Base-by-base conservation (phyloP, 2,113 vertebrate species). In the Murina feae region DNA sequence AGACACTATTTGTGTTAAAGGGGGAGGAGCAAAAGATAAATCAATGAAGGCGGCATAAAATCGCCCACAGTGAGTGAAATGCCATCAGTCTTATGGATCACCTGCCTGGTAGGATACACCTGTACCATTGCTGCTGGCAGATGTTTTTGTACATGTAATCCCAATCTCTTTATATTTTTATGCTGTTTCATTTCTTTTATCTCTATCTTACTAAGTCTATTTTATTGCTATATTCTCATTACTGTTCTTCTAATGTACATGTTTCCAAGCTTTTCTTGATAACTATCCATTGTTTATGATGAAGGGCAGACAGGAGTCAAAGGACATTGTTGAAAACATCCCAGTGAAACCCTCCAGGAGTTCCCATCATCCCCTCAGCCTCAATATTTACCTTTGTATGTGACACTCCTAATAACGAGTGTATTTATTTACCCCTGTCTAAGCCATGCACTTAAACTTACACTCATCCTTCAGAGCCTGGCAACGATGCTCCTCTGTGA, bases 21-120 rank as follows among this genome's bases (percentile, higher is more conserved):
- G 6, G 13, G 20, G 6, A 51, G 63, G 5, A 6, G 7, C 3
- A 5, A 42, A 49, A 32, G 66, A 32, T 72, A n/a, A 63, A 44
- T 63, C 81, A 69, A 49, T 25, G 10, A 75, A 0, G 1, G 63
- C 37, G 16, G 23, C 28, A 39, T 92, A 89, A 72, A 86, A 60
- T 42, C 90, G 69, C 9, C 13, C 42, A 78, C 68, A 32, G 25
- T 79, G 69, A 60, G 74, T 42, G 44, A 84, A 49, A 78, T 13
- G 25, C 0, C 69, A 2, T 2, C 2, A 5, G 30, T 3, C 18
- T 53, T 10, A 14, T 1, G 16, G 47, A 8, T 1, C 17, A 47
- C 0, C 35, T 55, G 80, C 53, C 32, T 18, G 16, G 1, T 8
- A 14, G 14, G 49, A 17, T 25, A 16, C 4, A 63, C 18, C 4